phyloP scores from a whole-genome alignment of 2,113 vertebrate species.

The Cyanoderma ruficeps region DNA sequence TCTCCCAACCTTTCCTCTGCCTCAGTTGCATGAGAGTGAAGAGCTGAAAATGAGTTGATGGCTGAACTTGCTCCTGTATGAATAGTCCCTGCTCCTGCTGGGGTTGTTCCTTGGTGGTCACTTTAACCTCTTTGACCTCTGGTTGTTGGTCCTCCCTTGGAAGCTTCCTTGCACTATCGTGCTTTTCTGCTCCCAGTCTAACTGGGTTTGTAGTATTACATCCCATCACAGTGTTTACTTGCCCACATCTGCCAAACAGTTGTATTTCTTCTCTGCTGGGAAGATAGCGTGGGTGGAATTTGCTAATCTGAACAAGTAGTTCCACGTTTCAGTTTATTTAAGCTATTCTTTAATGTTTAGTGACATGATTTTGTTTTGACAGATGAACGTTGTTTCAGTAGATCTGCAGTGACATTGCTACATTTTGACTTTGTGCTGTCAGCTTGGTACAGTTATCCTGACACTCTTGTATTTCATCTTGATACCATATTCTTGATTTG shows the following conservation, averaged over 20 bases:
- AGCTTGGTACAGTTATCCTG: conserved; percentile 43
- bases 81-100: not conserved
- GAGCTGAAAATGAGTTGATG: not conserved
- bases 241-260: not conserved
- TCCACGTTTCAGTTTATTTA: not conserved
- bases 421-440: conserved; percentile 57
- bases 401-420: conserved; percentile 36
- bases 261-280: not conserved
- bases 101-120: fast-evolving
- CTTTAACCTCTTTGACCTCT: not conserved
- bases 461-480: conserved; percentile 52
- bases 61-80: not conserved
- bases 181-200: not conserved
- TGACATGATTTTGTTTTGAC: conserved; percentile 48
- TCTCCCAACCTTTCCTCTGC: not conserved
- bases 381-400: conserved; percentile 31
- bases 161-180: fast-evolving
- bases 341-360: not conserved
- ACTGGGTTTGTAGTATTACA: not conserved
- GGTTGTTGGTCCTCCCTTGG: not conserved
- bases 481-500: conserved; percentile 52
- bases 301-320: conserved; percentile 7
- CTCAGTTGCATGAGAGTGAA: not conserved
- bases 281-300: not conserved
- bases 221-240: not conserved